phyloP scores from a whole-genome alignment of 30 jellyfish, hydroid and myxozoan species.

The Aurelia aurita region DNA sequence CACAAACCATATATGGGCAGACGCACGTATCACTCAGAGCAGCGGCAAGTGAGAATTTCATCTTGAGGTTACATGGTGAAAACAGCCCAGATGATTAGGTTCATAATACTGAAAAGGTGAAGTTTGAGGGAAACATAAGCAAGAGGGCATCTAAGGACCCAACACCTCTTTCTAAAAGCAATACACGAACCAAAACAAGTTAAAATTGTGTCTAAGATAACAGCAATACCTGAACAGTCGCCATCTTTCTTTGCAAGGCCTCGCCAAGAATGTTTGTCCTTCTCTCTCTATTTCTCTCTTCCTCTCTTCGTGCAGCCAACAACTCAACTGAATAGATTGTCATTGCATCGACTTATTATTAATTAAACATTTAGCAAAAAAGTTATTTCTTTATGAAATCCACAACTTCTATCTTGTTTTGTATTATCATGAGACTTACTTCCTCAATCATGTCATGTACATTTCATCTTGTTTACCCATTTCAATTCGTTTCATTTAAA shows the following conservation, averaged over 20 bases:
- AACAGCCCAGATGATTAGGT: no score
- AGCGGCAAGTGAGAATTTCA: no score
- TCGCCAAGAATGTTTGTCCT: conserved; percentile 52
- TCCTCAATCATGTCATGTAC: conserved; percentile 12
- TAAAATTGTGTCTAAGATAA: no score
- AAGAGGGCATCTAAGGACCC: no score
- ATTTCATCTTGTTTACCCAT: conserved; percentile 49
- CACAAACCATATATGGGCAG: no score
- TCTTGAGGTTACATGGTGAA: no score
- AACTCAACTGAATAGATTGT: conserved; percentile 24
- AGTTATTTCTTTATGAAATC: conserved; percentile 12
- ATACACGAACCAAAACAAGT: no score
- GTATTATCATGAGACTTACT: conserved; percentile 38
- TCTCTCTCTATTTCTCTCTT: background rate
- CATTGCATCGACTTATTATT: conserved; percentile 23
- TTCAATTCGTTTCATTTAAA: background rate
- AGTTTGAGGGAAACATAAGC: no score
- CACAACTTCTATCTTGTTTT: conserved; percentile 9
- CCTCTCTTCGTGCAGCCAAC: conserved; percentile 4
- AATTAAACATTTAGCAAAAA: conserved; percentile 3
- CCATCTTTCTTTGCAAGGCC: conserved; percentile 61
- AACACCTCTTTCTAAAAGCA: no score
- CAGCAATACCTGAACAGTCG: conserved; percentile 59
- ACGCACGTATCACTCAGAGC: no score
- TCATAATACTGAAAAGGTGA: no score